phyloP scores from a whole-genome alignment of 64 coral and sea anemone species.

The Porites lutea region DNA sequence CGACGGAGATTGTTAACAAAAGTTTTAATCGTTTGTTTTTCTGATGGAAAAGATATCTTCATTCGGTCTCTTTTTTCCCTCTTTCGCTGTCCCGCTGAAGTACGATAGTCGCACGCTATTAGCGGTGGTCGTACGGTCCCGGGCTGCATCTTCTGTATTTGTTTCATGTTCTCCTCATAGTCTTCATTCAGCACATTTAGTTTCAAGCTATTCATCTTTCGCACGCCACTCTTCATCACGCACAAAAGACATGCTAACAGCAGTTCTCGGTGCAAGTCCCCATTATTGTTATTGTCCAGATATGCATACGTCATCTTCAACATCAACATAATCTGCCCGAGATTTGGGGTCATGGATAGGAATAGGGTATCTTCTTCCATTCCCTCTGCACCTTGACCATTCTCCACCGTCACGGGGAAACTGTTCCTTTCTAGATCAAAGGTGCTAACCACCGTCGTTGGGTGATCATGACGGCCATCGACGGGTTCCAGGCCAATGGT shows the following conservation, averaged over 20 bases:
- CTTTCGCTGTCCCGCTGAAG: not conserved
- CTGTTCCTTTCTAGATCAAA: not conserved
- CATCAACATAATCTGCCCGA: not conserved
- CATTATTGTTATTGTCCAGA: not conserved
- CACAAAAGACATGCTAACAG: not conserved
- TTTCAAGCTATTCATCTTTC: not conserved
- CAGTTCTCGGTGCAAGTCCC: not conserved
- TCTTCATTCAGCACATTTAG: not conserved
- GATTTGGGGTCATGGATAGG: rapidly evolving
- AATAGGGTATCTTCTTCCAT: not conserved
- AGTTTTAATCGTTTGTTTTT: not conserved
- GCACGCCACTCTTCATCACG: not conserved
- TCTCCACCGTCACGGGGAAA: not conserved
- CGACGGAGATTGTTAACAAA: not conserved
- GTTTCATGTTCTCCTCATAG: not conserved
- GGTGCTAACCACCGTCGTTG: rapidly evolving
- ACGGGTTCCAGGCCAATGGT: not conserved
- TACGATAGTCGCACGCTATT: not conserved
- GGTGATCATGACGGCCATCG: not conserved
- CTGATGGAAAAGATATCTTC: not conserved
- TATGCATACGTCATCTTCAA: not conserved
- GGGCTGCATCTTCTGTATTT: not conserved
- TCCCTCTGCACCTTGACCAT: not conserved
- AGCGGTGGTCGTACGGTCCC: not conserved
- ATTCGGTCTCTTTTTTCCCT: not conserved